Conservation (phyloP, 2,888 invertebrate species). For the Dasysyrphus albostriatus region DNA sequence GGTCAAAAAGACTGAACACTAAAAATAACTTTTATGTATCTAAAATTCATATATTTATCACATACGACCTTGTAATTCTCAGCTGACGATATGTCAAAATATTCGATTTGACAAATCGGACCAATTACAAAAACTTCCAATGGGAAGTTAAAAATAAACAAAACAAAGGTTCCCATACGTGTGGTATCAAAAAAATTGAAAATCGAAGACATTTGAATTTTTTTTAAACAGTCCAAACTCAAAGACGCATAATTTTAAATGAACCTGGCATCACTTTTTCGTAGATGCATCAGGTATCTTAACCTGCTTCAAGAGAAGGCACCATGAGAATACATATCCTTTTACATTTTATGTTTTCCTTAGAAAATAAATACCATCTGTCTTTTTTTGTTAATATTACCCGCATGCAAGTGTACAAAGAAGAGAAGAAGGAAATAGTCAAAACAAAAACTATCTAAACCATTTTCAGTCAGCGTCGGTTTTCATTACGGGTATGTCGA, state of each 20-base stretch:
- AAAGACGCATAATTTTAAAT: background rate
- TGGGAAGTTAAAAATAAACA: no score
- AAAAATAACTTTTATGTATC: no score
- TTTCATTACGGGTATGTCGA: slow-evolving; percentile 20
- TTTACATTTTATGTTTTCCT: slow-evolving; percentile 6
- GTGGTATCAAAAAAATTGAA: no score
- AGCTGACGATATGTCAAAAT: no score
- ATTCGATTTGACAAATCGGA: no score
- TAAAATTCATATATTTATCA: no score
- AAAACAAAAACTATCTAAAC: slow-evolving; percentile 16
- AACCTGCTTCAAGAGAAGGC: slow-evolving; percentile 19
- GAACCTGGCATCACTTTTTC: background rate
- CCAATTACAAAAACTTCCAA: no score
- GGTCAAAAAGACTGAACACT: no score
- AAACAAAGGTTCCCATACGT: no score
- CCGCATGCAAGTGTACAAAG: slow-evolving; percentile 17
- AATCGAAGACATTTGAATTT: no score
- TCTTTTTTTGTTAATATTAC: slow-evolving; percentile 3
- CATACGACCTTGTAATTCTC: no score
- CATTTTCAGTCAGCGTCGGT: slow-evolving; percentile 41
- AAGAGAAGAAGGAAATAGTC: background rate
- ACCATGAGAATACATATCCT: slow-evolving; percentile 38
- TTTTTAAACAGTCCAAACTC: no score
- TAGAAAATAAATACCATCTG: slow-evolving; percentile 54
- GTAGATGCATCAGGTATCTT: slow-evolving; percentile 47